A percentile compares a stretch with the other conserved stretches of the same genome.
Conservation (phyloP, 2,797 vertebrate species). For the Enteromius argenteus region DNA sequence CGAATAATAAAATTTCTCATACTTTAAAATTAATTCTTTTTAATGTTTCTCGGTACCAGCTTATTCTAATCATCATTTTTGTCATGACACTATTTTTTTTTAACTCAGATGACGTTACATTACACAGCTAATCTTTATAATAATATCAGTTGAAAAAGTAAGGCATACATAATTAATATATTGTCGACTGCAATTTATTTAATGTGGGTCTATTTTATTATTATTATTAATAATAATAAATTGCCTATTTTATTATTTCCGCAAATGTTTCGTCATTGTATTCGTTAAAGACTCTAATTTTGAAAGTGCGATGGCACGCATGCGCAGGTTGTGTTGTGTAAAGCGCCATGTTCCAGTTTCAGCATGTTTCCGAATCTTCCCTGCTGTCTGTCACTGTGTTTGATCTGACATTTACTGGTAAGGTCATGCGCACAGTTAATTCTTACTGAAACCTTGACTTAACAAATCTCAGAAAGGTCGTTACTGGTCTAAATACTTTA, state of each 20-base stretch:
- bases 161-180: background rate
- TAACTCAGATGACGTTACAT: background rate
- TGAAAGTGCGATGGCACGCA: background rate
- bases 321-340: conserved; percentile 10
- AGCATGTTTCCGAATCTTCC: conserved; percentile 15
- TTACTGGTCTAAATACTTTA: background rate
- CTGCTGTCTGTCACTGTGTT: conserved; percentile 26
- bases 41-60: background rate
- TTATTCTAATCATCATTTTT: background rate
- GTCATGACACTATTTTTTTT: background rate
- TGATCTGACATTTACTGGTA: conserved; percentile 28
- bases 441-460: background rate
- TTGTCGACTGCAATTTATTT: background rate
- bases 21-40: background rate
- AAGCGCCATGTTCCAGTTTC: conserved; percentile 9
- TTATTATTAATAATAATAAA: background rate
- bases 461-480: background rate
- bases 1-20: background rate
- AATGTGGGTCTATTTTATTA: background rate
- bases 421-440: background rate
- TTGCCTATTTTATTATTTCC: background rate
- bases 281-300: conserved; percentile 20
- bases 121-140: background rate
- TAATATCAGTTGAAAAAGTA: background rate
- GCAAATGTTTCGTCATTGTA: background rate